These are phyloP conservation scores for Hyles vespertilio DNA, from an alignment of 1,140 invertebrate genomes.

Conservation along the genomic window DNA sequence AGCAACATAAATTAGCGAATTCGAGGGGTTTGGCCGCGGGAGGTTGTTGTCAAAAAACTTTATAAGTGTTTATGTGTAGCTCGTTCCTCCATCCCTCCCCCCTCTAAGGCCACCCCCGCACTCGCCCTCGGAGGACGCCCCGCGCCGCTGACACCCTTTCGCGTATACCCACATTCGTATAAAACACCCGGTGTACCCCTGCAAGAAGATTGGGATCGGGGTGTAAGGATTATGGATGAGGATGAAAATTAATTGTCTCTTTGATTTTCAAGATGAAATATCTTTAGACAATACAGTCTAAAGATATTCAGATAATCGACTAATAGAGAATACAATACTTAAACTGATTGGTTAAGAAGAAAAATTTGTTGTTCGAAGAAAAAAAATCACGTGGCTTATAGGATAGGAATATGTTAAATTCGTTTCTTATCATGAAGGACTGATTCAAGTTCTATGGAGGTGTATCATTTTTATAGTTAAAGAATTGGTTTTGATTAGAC, in stretches of 20 bases:
- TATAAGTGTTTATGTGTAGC: conserved; percentile 75
- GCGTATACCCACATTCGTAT: conserved; percentile 67
- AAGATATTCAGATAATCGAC: no score
- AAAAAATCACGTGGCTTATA: no score
- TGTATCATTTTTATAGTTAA: no score
- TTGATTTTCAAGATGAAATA: background rate
- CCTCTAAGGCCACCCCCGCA: conserved; percentile 4
- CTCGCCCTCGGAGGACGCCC: conserved; percentile 15
- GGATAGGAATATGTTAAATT: no score
- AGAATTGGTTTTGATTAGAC: no score
- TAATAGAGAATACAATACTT: no score
- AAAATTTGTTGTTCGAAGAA: no score
- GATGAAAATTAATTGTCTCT: background rate
- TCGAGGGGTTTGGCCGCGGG: conserved; percentile 39
- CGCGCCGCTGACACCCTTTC: conserved; percentile 64
- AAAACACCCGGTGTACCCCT: conserved; percentile 53
- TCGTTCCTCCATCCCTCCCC: conserved; percentile 25
- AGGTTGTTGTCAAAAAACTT: conserved; percentile 72
- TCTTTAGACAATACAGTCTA: no score
- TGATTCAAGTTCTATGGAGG: no score
- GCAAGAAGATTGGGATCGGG: conserved; percentile 4
- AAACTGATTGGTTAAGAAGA: no score
- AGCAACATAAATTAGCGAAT: conserved; percentile 75
- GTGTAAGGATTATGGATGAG: conserved; percentile 5
- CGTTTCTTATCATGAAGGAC: no score